A percentile compares a stretch with the other conserved stretches of the same genome.
Conservation (phyloP, 2,113 vertebrate genomes). For the Spilogale gracilis region DNA sequence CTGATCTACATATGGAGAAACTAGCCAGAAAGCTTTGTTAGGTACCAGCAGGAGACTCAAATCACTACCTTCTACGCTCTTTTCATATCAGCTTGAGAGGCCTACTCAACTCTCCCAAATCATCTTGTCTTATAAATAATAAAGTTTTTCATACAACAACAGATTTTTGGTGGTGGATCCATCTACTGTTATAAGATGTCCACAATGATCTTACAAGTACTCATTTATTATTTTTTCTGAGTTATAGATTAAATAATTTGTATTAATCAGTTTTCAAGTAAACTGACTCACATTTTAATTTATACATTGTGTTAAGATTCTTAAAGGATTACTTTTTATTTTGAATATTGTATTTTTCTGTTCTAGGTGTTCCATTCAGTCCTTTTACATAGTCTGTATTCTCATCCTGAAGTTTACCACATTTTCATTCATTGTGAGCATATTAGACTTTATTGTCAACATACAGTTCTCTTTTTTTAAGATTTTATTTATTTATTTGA, state of each 20-base stretch:
- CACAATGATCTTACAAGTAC: neutral
- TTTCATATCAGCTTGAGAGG: neutral
- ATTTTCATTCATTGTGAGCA: conserved; percentile 25
- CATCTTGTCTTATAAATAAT: neutral
- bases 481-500: too few species aligned
- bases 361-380: neutral
- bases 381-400: neutral
- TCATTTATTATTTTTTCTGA: neutral
- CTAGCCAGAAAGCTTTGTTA: neutral
- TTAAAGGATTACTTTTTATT: conserved; percentile 19
- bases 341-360: neutral
- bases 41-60: neutral
- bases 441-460: neutral
- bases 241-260: neutral
- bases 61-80: neutral
- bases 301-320: neutral
- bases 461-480: neutral
- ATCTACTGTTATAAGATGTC: neutral
- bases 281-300: neutral
- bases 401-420: neutral
- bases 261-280: neutral
- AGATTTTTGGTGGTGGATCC: neutral
- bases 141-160: neutral
- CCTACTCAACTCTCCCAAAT: neutral
- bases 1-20: neutral